Evolutionary conservation across 1,140 invertebrate species (phyloP), one percentile per base, ranked within the genome.

Genomic region (Teleogryllus occipitalis): DNA sequence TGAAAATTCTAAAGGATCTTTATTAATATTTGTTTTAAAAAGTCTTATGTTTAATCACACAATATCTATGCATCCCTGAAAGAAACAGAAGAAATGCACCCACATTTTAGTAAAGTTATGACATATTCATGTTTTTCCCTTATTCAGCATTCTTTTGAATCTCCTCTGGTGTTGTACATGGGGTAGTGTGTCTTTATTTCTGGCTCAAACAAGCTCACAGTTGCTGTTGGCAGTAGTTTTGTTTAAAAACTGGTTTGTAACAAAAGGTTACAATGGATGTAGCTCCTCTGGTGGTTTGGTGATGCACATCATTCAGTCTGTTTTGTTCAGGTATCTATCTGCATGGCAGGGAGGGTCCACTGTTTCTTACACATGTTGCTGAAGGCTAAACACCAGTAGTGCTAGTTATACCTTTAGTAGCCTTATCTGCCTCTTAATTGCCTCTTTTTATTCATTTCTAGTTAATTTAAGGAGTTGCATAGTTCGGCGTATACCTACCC

Each of bases 261-360:
- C 54, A 7, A 14, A 18, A 65, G 54, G 54, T 65, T 65, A 65
- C 54, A 65, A 65, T 14, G 54, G 54, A 65, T 39, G 27, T 39
- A 39, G 27, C 27, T 39, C 27, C 54, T 65, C 54, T 65, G 54
- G 54, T 65, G 54, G 54, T 65, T 65, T 65, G 54, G 54, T 65
- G 54, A 65, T 65, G 54, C 54, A 65, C 54, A 65, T 65, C 54
- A 65, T 65, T 65, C 54, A 65, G 10, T 65, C 10, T 39, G 27
- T 39, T 39, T 65, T 14, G 54, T 65, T 65, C 54, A 65, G 54
- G 18, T 14, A 65, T 65, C 10, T 65, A 10, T 65, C 18, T 65
- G 54, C 54, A 65, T 65, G 54, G 54, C 54, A 65, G 54, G 54
- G 54, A 65, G 54, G 54, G 54, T 65, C 54, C 54, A 65, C 54